Percentiles rank a stretch among this genome's conserved stretches.
Conservation (phyloP, 2,113 vertebrate genomes). For the Tachuris rubrigastra region DNA sequence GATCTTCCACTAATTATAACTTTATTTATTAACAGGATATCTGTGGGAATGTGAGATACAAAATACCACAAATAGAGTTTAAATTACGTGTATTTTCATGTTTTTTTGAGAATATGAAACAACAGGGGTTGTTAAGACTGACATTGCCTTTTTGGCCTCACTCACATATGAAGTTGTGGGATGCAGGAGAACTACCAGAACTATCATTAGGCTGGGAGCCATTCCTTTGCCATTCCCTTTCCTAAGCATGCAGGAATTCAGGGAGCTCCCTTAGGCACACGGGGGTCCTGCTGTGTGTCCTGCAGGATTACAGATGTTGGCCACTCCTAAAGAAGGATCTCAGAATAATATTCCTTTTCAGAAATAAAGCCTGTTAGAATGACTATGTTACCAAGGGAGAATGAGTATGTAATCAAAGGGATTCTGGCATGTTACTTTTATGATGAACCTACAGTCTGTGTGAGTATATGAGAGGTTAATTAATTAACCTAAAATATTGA, state of each 20-base stretch:
- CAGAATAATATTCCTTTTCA: not conserved
- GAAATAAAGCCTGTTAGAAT: not conserved
- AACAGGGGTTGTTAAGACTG: not conserved
- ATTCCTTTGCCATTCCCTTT: not conserved
- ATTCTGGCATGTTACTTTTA: not conserved
- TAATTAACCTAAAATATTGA: not conserved
- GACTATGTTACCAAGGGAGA: not conserved
- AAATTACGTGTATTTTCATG: not conserved
- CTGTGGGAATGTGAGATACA: not conserved
- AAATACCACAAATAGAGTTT: not conserved
- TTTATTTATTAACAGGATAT: not conserved
- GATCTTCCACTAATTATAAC: not conserved
- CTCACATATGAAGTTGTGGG: not conserved
- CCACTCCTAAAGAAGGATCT: not conserved
- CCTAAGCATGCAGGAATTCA: not conserved
- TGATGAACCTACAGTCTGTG: not conserved
- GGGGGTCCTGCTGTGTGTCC: not conserved
- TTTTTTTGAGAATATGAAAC: not conserved
- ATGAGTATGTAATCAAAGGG: not conserved
- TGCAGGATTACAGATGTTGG: not conserved
- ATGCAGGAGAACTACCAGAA: not conserved
- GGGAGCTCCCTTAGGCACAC: not conserved
- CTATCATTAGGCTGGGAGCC: no score
- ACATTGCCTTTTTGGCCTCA: not conserved
- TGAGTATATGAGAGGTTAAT: not conserved